Percentiles rank a stretch among this genome's conserved stretches.
These are phyloP conservation scores for Rhinolophus sinicus DNA, from an alignment of 2,113 vertebrate species.

Conservation along the genomic window DNA sequence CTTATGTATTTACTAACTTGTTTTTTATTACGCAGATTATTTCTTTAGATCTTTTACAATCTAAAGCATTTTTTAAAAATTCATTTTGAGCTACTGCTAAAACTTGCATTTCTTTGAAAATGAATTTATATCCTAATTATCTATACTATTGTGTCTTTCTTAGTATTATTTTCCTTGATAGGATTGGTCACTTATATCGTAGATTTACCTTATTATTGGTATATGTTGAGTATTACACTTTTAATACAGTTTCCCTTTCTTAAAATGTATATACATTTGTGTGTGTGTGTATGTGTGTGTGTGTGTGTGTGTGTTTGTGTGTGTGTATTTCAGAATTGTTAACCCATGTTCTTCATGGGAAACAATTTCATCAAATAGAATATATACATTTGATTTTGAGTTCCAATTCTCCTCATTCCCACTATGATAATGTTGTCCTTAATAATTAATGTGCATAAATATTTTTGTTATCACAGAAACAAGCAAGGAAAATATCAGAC, in stretches of 20 bases:
- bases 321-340: background rate
- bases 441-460: background rate
- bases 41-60: background rate
- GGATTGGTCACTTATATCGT: background rate
- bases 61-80: background rate
- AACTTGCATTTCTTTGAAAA: background rate
- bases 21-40: background rate
- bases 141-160: background rate
- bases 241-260: too few relatives aligned
- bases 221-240: too few relatives aligned
- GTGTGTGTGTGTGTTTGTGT: too few relatives aligned
- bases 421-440: background rate
- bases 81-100: background rate
- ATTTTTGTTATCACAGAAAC: background rate
- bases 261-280: too few relatives aligned
- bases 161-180: background rate
- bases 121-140: background rate
- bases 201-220: background rate
- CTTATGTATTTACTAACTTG: background rate
- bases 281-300: too few relatives aligned
- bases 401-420: background rate
- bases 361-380: background rate
- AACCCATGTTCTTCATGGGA: background rate
- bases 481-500: background rate
- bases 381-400: conserved; percentile 33